A percentile compares a stretch with the other conserved stretches of the same genome.
These are phyloP conservation scores for Stigmatopora argus DNA, from an alignment of 2,113 vertebrate genomes.

Conservation along the genomic window DNA sequence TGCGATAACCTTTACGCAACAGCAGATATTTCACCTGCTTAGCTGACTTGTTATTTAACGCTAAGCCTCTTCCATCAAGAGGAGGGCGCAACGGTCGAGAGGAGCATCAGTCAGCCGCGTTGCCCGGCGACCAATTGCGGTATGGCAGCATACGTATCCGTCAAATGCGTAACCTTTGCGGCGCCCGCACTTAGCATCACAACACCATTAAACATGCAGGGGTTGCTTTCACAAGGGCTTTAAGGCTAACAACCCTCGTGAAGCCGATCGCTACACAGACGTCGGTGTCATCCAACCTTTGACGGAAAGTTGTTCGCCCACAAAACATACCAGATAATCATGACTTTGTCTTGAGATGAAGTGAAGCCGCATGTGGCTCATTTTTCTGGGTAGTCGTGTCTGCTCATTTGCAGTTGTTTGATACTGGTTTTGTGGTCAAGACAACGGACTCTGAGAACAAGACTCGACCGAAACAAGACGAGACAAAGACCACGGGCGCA, in stretches of 20 bases:
- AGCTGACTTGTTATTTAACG: conserved; percentile 69
- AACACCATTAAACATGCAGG: conserved; percentile 66
- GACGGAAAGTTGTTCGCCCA: conserved; percentile 29
- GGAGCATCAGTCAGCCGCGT: conserved; percentile 63
- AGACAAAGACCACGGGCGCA: too few relatives aligned
- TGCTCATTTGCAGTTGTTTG: not conserved
- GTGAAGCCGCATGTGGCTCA: not conserved
- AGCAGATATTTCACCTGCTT: conserved; percentile 71
- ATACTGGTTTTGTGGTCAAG: not conserved
- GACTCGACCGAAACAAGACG: too few relatives aligned
- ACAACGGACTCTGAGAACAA: too few relatives aligned
- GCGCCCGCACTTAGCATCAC: conserved; percentile 68
- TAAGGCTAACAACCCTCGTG: conserved; percentile 61
- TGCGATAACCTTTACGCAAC: conserved; percentile 73
- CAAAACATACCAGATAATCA: conserved; percentile 9
- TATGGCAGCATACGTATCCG: conserved; percentile 59
- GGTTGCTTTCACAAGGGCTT: conserved; percentile 63
- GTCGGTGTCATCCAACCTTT: conserved; percentile 38
- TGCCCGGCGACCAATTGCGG: conserved; percentile 62
- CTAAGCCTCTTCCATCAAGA: conserved; percentile 65
- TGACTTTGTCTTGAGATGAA: not conserved
- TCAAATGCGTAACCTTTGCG: conserved; percentile 74
- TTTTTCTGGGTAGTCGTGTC: not conserved
- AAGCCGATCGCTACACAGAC: conserved; percentile 33
- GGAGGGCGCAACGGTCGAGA: conserved; percentile 33